Percentiles rank a stretch among this genome's conserved stretches.
phyloP scores from a whole-genome alignment of 2,888 invertebrate species.

The Bombyx huttoni region DNA sequence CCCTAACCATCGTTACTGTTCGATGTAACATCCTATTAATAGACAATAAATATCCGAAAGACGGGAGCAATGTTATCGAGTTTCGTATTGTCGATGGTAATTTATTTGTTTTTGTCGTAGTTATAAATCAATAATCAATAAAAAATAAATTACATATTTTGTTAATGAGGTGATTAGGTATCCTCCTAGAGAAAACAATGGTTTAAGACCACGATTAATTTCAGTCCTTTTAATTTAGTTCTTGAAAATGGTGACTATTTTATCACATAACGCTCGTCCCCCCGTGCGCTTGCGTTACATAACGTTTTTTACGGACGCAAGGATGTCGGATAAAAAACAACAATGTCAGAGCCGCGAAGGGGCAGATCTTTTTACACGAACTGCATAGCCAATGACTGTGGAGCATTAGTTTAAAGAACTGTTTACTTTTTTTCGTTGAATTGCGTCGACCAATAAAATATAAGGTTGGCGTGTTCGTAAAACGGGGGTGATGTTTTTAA shows the following conservation, averaged over 20 bases:
- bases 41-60: conserved; percentile 37
- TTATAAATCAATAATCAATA: too few species aligned
- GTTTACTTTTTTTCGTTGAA: conserved; percentile 24
- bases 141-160: too few species aligned
- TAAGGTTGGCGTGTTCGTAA: conserved; percentile 13
- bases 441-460: conserved; percentile 25
- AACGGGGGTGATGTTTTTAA: neutral
- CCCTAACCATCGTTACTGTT: conserved; percentile 40
- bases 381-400: conserved; percentile 39
- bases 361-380: conserved; percentile 51
- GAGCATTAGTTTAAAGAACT: conserved; percentile 45
- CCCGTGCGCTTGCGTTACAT: too few species aligned
- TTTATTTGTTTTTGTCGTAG: neutral
- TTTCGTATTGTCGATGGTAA: conserved; percentile 12
- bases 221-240: too few species aligned
- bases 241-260: too few species aligned
- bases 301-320: too few species aligned
- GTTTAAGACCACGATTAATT: too few species aligned
- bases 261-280: too few species aligned
- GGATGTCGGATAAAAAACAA: conserved; percentile 1
- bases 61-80: conserved; percentile 51
- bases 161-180: too few species aligned
- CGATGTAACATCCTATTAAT: conserved; percentile 43
- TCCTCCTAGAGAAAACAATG: too few species aligned
- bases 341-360: conserved; percentile 30